Percentiles rank a stretch among this genome's conserved stretches.
Conservation (phyloP, 1,140 invertebrate genomes). For the Microplitis demolitor region DNA sequence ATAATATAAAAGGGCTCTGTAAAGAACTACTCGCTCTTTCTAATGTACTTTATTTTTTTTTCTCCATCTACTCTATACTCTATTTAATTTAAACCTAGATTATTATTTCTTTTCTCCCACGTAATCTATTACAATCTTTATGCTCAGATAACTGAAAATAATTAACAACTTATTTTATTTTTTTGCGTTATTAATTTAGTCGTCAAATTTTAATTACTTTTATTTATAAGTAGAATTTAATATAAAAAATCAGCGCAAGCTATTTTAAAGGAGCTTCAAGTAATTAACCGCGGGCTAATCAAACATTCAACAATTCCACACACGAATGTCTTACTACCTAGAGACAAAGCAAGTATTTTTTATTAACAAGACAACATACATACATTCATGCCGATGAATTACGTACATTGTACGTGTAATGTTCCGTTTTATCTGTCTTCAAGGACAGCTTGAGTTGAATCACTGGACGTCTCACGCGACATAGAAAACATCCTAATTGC, state of each 20-base stretch:
- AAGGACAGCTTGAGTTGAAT: slow-evolving; percentile 42
- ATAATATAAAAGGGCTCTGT: slow-evolving; percentile 1
- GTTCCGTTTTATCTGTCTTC: slow-evolving; percentile 41
- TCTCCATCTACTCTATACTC: no score
- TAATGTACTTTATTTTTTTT: background rate
- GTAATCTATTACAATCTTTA: background rate
- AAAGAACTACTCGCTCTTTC: no score
- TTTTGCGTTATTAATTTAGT: no score
- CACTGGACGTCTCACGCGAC: slow-evolving; percentile 39
- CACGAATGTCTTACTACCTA: background rate
- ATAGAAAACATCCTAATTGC: slow-evolving; percentile 49
- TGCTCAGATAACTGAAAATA: background rate
- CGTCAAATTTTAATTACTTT: no score
- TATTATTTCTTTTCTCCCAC: background rate
- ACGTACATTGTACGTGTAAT: slow-evolving; percentile 13
- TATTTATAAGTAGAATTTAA: no score
- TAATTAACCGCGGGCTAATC: no score
- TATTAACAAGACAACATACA: background rate
- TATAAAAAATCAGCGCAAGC: no score
- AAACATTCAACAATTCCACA: background rate
- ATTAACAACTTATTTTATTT: no score
- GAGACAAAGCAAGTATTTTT: background rate
- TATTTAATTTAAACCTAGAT: slow-evolving; percentile 10
- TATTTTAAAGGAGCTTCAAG: no score
- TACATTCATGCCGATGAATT: background rate